Base-by-base conservation (phyloP, 2,797 vertebrate genomes). In the Margarornis squamiger region DNA sequence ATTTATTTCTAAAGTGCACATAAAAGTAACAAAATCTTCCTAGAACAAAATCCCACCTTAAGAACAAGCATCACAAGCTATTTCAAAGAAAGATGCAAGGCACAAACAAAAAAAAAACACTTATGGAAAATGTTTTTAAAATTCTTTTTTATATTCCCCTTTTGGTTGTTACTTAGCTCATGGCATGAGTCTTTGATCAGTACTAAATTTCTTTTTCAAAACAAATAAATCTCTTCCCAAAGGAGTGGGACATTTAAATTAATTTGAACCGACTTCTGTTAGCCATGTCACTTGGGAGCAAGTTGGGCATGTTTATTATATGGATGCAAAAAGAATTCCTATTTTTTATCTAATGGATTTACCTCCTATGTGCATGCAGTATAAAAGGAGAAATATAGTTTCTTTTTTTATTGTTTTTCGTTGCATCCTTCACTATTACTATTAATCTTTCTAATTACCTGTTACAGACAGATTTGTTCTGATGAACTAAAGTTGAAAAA, bases 401-500 rank as follows among this genome's bases (percentile, higher is more conserved):
- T 57, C 27, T 63, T 49, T 77, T 71, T 82, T 71, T 27, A 29
- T 39, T 73, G 52, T 84, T 96, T 86, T 86, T 95, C 79, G 57
- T 75, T 73, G 26, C 72, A 23, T 81, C 48, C 65, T 66, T 66
- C 66, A 51, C 26, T 51, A 66, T 14, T 43, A 21, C 29, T 77
- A 75, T 91, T 89, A 72, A 61, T 91, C 87, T 88, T 84, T 73
- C 70, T 81, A 72, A 88, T 88, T 91, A 84, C 12, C 43, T 57
- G 26, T 75, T 91, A 57, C 34, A 78, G 58, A 77, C 36, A 29
- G 26, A 92, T 90, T 91, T 79, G 29, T 87, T 90, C 87, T 45
- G 54, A 88, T 72, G 46, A 92, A 49, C 32, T 66, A 30, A 85
- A 63, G 20, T 34, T 66, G 21, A 8, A 52, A 68, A 45, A 65